Percentiles rank a stretch among this genome's conserved stretches.
Conservation (phyloP, 1,140 invertebrate species). For the Apis mellifera region Amel_HAv3.1 CM009937.2:8423501-8424000, state of each 20-base stretch:
- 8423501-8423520: constrained; percentile 50
- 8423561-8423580: background rate
- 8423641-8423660: background rate
- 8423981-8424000: constrained; percentile 14
- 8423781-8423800: constrained; percentile 48
- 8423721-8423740: background rate
- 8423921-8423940: constrained; percentile 37
- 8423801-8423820: constrained; percentile 47
- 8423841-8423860: constrained; percentile 20
- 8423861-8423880: constrained; percentile 34
- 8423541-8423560: constrained; percentile 10
- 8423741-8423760: constrained; percentile 10
- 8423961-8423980: constrained; percentile 47
- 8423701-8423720: background rate
- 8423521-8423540: constrained; percentile 28
- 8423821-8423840: constrained; percentile 18
- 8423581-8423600: background rate
- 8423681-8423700: background rate
- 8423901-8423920: constrained; percentile 18
- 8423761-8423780: constrained; percentile 56
- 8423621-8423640: background rate
- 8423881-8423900: constrained; percentile 43
- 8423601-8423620: constrained; percentile 10
- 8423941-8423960: constrained; percentile 34
- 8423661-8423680: constrained; percentile 1